These are phyloP conservation scores for Xerus inauris DNA, from an alignment of 2,113 vertebrate genomes.

Conservation along the genomic window DNA sequence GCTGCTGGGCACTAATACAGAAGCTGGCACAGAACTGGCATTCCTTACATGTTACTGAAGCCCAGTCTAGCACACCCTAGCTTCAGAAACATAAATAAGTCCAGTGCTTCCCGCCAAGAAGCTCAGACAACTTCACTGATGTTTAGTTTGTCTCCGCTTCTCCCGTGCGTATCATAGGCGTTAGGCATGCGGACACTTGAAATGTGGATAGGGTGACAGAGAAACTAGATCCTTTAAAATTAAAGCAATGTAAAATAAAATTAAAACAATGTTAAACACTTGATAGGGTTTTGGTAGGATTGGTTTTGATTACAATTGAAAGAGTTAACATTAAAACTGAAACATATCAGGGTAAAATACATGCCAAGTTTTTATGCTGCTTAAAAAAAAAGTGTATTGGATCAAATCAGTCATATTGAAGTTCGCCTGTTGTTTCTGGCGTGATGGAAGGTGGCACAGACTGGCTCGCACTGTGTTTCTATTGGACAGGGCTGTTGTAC, in stretches of 20 bases:
- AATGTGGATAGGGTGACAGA: too few relatives aligned
- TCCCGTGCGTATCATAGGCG: neutral
- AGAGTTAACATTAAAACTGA: slow-evolving; percentile 7
- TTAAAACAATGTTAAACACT: neutral
- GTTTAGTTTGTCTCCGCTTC: too few relatives aligned
- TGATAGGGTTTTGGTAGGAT: neutral
- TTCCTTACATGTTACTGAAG: neutral
- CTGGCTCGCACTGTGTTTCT: neutral
- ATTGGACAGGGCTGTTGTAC: neutral
- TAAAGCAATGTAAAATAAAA: neutral
- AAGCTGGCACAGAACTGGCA: neutral
- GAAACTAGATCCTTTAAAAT: neutral
- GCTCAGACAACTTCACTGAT: neutral
- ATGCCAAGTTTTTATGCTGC: neutral
- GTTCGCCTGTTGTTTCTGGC: neutral
- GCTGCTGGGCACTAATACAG: neutral
- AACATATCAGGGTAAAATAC: neutral
- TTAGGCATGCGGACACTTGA: neutral
- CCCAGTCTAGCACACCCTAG: neutral
- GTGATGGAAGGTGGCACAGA: neutral
- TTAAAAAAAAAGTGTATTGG: neutral
- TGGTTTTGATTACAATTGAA: neutral
- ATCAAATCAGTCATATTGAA: neutral
- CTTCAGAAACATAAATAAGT: neutral
- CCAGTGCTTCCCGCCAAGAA: neutral